phyloP scores from a whole-genome alignment of 2,888 invertebrate genomes.

The Aphidoletes aphidimyza region DNA sequence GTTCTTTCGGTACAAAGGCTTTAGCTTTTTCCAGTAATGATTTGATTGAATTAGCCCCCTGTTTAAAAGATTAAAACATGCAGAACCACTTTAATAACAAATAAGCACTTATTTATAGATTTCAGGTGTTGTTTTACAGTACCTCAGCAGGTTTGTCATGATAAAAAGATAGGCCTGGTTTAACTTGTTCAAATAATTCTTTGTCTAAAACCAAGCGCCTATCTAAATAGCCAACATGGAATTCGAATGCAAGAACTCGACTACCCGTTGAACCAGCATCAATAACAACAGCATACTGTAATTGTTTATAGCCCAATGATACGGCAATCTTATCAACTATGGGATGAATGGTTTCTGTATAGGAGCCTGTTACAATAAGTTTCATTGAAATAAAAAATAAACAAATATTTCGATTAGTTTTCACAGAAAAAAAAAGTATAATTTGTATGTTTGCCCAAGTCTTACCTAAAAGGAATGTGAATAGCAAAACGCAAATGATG shows the following conservation, averaged over 20 bases:
- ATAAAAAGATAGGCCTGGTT: conserved; percentile 91
- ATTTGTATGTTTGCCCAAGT: conserved; percentile 1
- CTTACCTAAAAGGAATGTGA: conserved; percentile 65
- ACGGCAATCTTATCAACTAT: conserved; percentile 78
- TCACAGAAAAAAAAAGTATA: too few relatives aligned
- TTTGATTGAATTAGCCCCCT: conserved; percentile 81
- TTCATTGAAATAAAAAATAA: not conserved
- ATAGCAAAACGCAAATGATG: conserved; percentile 62
- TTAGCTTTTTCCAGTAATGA: conserved; percentile 81
- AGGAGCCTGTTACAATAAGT: conserved; percentile 60
- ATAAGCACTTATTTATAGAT: conserved; percentile 16
- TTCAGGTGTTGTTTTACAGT: conserved; percentile 58
- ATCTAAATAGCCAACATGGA: conserved; percentile 79
- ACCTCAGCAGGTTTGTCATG: conserved; percentile 82
- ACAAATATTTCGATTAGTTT: not conserved
- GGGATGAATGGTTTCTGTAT: conserved; percentile 65
- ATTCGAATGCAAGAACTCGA: conserved; percentile 83
- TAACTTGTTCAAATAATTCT: conserved; percentile 84
- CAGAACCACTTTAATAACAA: conserved; percentile 43
- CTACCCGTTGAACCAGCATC: conserved; percentile 96
- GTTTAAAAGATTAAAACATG: too few relatives aligned
- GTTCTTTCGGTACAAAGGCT: conserved; percentile 78
- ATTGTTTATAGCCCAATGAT: conserved; percentile 76
- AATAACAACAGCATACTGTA: conserved; percentile 85
- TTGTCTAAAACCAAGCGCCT: conserved; percentile 81